Evolutionary conservation across 2,113 vertebrate genomes (phyloP), one percentile per base, ranked within the genome.

Genomic region (Scolopax mira): DNA sequence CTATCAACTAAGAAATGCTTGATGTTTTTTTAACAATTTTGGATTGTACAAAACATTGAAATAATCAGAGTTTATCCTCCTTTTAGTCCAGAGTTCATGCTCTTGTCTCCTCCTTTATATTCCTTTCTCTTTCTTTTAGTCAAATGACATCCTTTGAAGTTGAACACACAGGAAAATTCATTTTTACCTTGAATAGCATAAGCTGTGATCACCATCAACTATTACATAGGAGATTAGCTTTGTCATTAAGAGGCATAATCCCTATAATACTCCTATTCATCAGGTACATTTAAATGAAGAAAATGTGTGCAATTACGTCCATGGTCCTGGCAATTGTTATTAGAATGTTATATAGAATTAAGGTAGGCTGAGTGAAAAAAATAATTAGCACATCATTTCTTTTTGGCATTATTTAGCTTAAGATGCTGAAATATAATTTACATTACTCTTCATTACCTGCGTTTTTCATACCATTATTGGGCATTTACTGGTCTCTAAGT

Each of bases 211-310:
- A 95, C 88, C 79, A 80, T 79, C 90, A 88, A 31, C 54, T 62
- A 74, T 96, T 96, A 96, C 91, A 96, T 14, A 94, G 96, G 96
- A 98, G 95, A 97, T 98, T 97, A 98, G 81, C 55, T 77, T 93
- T 92, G 81, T 94, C 94, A 97, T 97, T 96, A 97, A 90, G 92
- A 92, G 71, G 67, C 75, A 87, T 96, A 97, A 97, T 97, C 95
- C 95, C 33, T 79, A 54, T 94, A 95, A 94, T 93, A 85, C 89
- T 97, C 80, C 88, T 94, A 80, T 96, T 98, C 96, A 94, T 97
- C 95, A 94, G 95, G 96, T 83, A 60, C 48, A 84, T 97, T 97
- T 97, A 95, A 95, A 92, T 91, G 83, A 95, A 92, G 89, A 93
- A 96, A 96, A 93, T 86, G 58, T 73, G 78, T 89, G 83, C 78